Evolutionary conservation across 2,797 vertebrate species (phyloP).

Genomic region (Saxicola maurus): DNA sequence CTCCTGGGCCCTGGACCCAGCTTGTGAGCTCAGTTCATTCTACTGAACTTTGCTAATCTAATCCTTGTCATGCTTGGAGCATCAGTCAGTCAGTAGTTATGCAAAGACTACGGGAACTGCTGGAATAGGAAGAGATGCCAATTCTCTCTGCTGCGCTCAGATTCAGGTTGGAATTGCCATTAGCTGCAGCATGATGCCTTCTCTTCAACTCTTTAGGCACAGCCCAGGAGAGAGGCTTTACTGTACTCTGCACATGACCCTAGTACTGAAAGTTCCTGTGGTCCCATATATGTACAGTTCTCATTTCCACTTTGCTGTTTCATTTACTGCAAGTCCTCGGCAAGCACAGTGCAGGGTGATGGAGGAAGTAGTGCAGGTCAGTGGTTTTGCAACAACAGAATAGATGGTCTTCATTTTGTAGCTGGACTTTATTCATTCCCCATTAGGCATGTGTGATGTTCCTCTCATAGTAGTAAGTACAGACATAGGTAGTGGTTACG

Average conservation of each 20-base stretch:
- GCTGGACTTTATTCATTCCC: not conserved
- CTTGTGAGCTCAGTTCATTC: not conserved
- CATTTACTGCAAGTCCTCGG: not conserved
- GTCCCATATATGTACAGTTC: not conserved
- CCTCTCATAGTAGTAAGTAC: not conserved
- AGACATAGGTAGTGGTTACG: fast-evolving
- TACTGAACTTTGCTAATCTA: not conserved
- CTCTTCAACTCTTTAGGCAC: not conserved
- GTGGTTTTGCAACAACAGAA: not conserved
- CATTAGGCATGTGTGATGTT: not conserved
- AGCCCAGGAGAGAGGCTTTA: not conserved
- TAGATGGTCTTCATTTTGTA: not conserved
- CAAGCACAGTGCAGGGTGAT: not conserved
- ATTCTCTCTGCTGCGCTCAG: not conserved
- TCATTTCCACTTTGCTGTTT: not conserved
- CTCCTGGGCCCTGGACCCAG: not conserved
- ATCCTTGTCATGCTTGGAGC: fast-evolving
- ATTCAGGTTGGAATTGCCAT: not conserved
- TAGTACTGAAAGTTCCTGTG: not conserved
- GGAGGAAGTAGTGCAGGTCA: not conserved
- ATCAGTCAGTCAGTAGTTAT: not conserved
- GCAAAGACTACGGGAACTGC: fast-evolving
- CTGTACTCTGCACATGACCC: fast-evolving
- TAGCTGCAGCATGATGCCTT: not conserved
- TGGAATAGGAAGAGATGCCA: not conserved